Conservation (phyloP, 2,888 invertebrate species). For the Sthenelais limicola region DNA sequence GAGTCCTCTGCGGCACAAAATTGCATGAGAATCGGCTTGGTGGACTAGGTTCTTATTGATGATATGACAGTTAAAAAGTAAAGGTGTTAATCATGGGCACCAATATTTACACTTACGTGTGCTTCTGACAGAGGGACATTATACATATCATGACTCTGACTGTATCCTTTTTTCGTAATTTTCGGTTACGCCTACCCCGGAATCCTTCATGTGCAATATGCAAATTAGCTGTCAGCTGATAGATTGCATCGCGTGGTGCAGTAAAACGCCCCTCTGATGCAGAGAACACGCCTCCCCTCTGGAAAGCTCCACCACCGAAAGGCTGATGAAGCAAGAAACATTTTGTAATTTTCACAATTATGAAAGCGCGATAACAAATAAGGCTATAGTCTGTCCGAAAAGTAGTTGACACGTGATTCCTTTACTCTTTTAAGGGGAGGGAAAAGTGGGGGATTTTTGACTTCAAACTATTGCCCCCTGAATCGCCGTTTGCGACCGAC, state of each 20-base stretch:
- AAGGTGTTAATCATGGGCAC: no score
- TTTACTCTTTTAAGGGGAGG: no score
- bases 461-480: no score
- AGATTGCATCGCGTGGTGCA: conserved; percentile 63
- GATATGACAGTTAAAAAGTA: no score
- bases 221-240: conserved; percentile 65
- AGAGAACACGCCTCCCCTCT: conserved; percentile 61
- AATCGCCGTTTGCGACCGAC: no score
- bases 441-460: no score
- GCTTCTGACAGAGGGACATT: conserved; percentile 63
- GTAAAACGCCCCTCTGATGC: conserved; percentile 62
- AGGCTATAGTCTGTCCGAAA: no score
- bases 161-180: conserved; percentile 54
- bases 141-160: conserved; percentile 64
- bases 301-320: conserved; percentile 63
- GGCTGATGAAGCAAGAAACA: conserved; percentile 54
- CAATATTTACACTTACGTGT: conserved; percentile 66
- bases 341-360: background rate
- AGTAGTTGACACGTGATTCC: no score
- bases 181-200: conserved; percentile 48
- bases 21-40: no score
- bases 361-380: no score
- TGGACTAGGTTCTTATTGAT: no score
- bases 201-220: conserved; percentile 57
- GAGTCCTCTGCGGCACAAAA: no score